Conservation (phyloP, 2,797 vertebrate species). For the Podarcis siculus region DNA sequence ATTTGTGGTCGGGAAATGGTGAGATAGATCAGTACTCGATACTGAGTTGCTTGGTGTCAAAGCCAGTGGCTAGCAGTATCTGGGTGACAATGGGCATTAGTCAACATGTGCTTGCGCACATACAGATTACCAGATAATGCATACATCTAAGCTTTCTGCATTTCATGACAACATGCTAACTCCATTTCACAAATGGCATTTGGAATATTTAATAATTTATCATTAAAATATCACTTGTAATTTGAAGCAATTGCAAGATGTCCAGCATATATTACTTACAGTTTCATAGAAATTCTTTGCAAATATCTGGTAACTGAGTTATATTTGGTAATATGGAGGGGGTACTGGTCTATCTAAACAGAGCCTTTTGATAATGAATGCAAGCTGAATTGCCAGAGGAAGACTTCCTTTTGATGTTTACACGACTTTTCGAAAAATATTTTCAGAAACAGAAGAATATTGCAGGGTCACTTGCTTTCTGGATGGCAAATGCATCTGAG, state of each 20-base stretch:
- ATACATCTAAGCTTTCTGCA: slow-evolving; percentile 45
- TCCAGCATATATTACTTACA: not conserved
- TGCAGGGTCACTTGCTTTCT: slow-evolving; percentile 96
- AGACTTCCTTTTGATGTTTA: slow-evolving; percentile 42
- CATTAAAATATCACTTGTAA: slow-evolving; percentile 45
- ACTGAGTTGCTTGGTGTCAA: slow-evolving; percentile 73
- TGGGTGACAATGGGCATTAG: slow-evolving; percentile 73
- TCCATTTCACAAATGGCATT: slow-evolving; percentile 55
- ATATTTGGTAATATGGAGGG: slow-evolving; percentile 74
- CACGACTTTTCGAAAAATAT: slow-evolving; percentile 59
- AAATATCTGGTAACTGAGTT: slow-evolving; percentile 82
- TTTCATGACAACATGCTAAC: slow-evolving; percentile 3
- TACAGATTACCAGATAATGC: slow-evolving; percentile 83
- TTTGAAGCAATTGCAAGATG: slow-evolving; percentile 22
- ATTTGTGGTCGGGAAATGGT: slow-evolving; percentile 78
- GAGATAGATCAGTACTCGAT: slow-evolving; percentile 86
- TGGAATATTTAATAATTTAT: slow-evolving; percentile 35
- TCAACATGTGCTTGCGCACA: slow-evolving; percentile 54
- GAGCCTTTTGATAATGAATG: slow-evolving; percentile 80
- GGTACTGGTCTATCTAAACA: slow-evolving; percentile 88
- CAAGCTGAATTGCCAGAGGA: slow-evolving; percentile 48
- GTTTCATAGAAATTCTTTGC: slow-evolving; percentile 58
- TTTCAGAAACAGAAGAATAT: slow-evolving; percentile 98
- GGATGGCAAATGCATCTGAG: slow-evolving; percentile 99
- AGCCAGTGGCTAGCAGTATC: slow-evolving; percentile 73